Base-by-base conservation (phyloP, 2,888 invertebrate species). In the Asteroscopus sphinx region DNA sequence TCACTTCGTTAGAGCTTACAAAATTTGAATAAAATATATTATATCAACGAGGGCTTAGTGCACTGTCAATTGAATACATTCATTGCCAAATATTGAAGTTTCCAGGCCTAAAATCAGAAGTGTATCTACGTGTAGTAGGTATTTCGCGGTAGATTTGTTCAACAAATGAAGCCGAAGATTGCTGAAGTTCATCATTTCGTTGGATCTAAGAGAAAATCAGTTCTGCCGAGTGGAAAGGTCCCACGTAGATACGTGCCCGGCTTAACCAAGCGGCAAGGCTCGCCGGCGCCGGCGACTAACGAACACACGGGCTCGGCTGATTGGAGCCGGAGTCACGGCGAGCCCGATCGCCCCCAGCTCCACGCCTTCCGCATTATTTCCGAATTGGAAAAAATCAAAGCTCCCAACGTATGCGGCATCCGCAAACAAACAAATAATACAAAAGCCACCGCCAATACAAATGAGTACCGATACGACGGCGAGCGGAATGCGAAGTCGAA, bases 381-480 rank as follows among this genome's bases (percentile, higher is more conserved):
- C 88, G 88, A 88, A 92, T 92, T 86, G 90, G 88, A 92, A 94
- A 93, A 94, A 94, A 93, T 93, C 93, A 93, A 91, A 92, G 92
- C 92, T 86, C 82, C 83, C 81, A 84, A 84, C 88, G 88, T 90
- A 91, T 90, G 87, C 87, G 88, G 89, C 89, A 90, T 89, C 86
- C 88, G 86, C 89, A 92, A 92, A 92, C 91, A 93, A 92, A 93
- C 90, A 93, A 93, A 93, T 93, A 93, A 93, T 90, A 91, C 90
- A 88, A 83, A 86, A 88, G 77, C 88, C 82, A 75, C 90, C 82
- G 81, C 89, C 92, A 92, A 94, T 93, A 94, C 91, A 90, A 92
- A 94, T 94, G 94, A 93, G 92, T 82, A 90, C 80, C 89, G 93
- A 93, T 92, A 90, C 90, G 88, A 83, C 78, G 83, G 77, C 86